Evolutionary conservation across 2,888 invertebrate genomes (phyloP).

Genomic region (Neocrepidodera transversa): DNA sequence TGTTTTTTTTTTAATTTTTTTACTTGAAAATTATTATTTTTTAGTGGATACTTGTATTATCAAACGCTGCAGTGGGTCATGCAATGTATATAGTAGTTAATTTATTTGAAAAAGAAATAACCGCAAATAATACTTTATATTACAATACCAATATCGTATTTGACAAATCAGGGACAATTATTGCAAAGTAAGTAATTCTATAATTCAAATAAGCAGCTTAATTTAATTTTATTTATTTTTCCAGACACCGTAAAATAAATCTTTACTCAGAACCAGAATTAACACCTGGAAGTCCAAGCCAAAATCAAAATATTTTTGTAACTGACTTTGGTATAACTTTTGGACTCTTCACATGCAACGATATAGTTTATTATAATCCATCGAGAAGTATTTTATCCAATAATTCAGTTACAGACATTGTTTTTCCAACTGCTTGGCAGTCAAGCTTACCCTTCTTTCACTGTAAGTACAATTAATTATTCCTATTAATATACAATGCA

Average conservation of each 20-base stretch:
- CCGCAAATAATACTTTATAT: constrained; percentile 36
- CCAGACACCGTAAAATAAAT: constrained; percentile 48
- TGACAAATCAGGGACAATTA: constrained; percentile 37
- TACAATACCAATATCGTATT: constrained; percentile 46
- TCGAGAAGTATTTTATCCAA: constrained; percentile 39
- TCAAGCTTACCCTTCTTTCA: constrained; percentile 45
- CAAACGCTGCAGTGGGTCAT: constrained; percentile 40
- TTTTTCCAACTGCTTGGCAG: constrained; percentile 43
- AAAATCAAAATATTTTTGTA: constrained; percentile 37
- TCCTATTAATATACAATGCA: too few species aligned
- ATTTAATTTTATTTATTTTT: too few species aligned
- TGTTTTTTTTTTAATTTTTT: too few species aligned
- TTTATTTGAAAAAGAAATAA: constrained; percentile 38
- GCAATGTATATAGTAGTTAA: constrained; percentile 43
- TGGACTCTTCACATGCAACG: constrained; percentile 43
- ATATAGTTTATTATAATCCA: constrained; percentile 44
- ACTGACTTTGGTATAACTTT: constrained; percentile 46
- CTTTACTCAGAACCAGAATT: constrained; percentile 41
- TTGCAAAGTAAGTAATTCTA: constrained; percentile 37
- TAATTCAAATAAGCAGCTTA: too few species aligned
- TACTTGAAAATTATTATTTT: too few species aligned
- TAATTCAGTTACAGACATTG: constrained; percentile 40
- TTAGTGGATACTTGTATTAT: constrained; percentile 36
- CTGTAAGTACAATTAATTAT: constrained; percentile 46
- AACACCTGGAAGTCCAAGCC: constrained; percentile 37